Conservation (phyloP, 2,888 invertebrate genomes). For the Altica lythri region DNA sequence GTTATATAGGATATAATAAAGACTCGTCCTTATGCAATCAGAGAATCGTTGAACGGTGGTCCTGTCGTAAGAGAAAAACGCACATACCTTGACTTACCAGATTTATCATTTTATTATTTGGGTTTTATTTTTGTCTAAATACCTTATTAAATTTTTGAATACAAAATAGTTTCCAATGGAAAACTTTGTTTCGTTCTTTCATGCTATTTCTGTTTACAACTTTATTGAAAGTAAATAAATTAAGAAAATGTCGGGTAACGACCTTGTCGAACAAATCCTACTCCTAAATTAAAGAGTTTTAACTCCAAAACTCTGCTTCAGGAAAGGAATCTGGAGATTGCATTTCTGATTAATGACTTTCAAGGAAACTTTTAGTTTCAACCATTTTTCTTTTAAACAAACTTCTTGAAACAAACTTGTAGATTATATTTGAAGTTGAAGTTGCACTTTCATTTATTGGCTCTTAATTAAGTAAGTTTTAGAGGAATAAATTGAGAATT, state of each 20-base stretch:
- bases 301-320: constrained; percentile 11
- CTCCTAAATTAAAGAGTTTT: constrained; percentile 22
- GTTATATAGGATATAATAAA: no score
- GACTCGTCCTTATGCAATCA: no score
- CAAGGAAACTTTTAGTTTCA: constrained; percentile 27
- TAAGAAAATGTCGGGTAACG: constrained; percentile 16
- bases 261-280: constrained; percentile 12
- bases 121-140: no score
- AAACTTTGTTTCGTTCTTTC: no score
- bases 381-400: constrained; percentile 17
- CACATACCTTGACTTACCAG: no score
- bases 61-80: no score
- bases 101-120: no score
- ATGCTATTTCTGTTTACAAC: no score
- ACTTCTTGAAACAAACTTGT: constrained; percentile 10
- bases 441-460: constrained; percentile 1
- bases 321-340: constrained; percentile 26
- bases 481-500: no score
- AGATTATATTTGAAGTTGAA: neutral
- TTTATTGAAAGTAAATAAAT: constrained; percentile 18
- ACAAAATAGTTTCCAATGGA: no score
- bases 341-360: constrained; percentile 32
- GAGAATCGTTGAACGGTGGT: no score
- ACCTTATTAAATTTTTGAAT: no score
- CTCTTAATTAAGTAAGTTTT: neutral